Percentiles rank a stretch among this genome's conserved stretches.
Conservation (phyloP, 2,797 vertebrate genomes). For the Platalea minor region DNA sequence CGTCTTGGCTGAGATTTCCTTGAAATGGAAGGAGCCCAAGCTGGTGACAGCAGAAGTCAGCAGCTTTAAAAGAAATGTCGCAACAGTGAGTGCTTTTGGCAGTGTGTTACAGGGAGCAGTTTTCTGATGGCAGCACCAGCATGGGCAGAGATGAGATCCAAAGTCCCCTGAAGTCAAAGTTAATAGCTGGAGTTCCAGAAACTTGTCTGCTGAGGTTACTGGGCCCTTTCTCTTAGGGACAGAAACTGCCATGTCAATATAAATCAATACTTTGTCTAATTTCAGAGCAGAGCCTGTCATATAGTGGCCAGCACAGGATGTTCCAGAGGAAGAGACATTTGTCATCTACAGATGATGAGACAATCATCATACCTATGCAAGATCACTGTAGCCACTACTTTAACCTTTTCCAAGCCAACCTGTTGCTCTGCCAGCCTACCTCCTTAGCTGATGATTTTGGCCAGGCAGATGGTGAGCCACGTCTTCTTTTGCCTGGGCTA, state of each 20-base stretch:
- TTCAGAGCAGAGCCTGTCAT: background rate
- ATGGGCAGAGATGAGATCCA: background rate
- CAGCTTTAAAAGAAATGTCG: background rate
- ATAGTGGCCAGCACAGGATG: background rate
- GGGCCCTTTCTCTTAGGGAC: background rate
- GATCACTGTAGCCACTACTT: background rate
- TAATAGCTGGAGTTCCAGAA: background rate
- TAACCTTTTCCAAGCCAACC: background rate
- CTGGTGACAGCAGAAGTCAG: background rate
- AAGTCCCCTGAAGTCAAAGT: background rate
- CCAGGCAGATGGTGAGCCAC: background rate
- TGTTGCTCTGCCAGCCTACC: background rate
- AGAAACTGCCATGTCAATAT: background rate
- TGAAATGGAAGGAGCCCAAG: background rate
- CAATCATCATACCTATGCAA: background rate
- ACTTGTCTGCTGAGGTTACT: background rate
- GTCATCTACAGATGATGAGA: background rate
- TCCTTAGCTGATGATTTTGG: background rate
- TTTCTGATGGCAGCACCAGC: background rate
- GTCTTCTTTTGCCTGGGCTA: accelerated
- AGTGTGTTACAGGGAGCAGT: background rate
- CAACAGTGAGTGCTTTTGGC: background rate
- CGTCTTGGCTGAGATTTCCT: background rate
- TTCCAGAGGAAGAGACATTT: background rate
- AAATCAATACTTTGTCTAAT: background rate